Evolutionary conservation across 92 coral and sea anemone genomes (phyloP), one percentile per base, ranked within the genome.

Genomic region (Nematostella vectensis): DNA sequence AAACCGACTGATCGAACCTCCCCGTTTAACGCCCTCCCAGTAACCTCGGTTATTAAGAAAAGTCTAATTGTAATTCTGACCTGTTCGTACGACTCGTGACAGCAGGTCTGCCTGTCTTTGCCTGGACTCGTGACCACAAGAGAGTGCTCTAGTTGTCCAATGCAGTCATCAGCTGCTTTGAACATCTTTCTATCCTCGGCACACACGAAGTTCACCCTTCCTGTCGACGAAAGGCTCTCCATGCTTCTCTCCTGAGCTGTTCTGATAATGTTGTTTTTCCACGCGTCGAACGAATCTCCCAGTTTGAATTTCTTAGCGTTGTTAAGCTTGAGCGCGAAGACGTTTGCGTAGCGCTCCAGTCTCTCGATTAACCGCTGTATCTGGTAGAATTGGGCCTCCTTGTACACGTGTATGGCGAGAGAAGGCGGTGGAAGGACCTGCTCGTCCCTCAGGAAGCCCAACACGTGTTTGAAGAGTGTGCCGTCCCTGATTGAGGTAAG

Each of bases 301-400:
- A 91, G 78, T 50, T 70, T 81, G 37, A 73, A 53, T 63, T 81
- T 86, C 29, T 60, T 82, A 1, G 87, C 87, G 27, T 81, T 74
- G 59, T 74, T 78, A 44, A 91, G 83, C 52, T 83, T 82, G 9
- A 71, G 63, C 0, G 95, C 83, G 47, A 86, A 91, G 17, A 91
- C 88, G 29, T 81, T 79, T 12, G 97, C 73, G 48, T 75, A 77
- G 27, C 87, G 76, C 52, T 91, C 97, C 16, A 91, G 84, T 39
- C 38, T 85, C 31, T 81, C 71, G n/a, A 81, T 62, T 21, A 91
- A 55, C 13, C 81, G 82, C 43, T 65, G 66, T 27, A 91, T 72
- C 68, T 81, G 97, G 74, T 86, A 85, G 65, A 73, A 91, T 61
- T 77, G 74, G 4, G 97, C 95, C 36, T 91, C 97, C 33, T 78